Base-by-base conservation (phyloP, 2,797 vertebrate genomes). In the Hydrocynus forskahlii region DNA sequence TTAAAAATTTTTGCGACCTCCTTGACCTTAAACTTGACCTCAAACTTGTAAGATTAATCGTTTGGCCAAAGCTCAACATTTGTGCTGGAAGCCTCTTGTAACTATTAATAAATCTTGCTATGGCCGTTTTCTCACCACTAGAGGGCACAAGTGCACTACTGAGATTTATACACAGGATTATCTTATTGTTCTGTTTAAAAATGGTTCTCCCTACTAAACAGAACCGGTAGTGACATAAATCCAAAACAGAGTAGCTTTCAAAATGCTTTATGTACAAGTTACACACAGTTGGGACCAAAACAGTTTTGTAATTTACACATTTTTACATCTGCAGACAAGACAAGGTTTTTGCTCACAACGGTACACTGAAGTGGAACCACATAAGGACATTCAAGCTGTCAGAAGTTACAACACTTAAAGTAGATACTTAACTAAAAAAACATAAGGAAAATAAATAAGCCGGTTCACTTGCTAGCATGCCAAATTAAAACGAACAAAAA, bases 261-360 rank as follows among this genome's bases (percentile, higher is more conserved):
- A 94, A 95, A 94, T 93, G 92, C 90, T 95, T 95, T 94, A 95
- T 95, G 87, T 94, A 95, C 93, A 95, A 94, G 88, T 90, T 84
- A 91, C 92, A 85, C 85, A 87, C 88, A 82, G 89, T 90, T 89
- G 87, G 86, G 94, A 92, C 90, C 91, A 92, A 89, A 92, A 90
- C 89, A 91, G 91, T 90, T 75, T 90, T 89, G 87, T 91, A 89
- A 88, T 93, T 91, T 92, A 92, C 91, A 95, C 93, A 93, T 84
- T 92, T 94, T 91, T 93, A 93, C 93, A 91, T 92, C 90, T 87
- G 93, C 91, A 89, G 92, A 94, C 91, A 89, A 89, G 84, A 91
- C 88, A 91, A 91, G 92, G 88, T 77, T 87, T 87, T 78, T 92
- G 92, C 91, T 90, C 91, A 95, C 90, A 64, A 91, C 88, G 93